Percentiles rank a stretch among this genome's conserved stretches.
phyloP scores from a whole-genome alignment of 2,888 invertebrate genomes.

The Hydroisotoma schaefferi region DNA sequence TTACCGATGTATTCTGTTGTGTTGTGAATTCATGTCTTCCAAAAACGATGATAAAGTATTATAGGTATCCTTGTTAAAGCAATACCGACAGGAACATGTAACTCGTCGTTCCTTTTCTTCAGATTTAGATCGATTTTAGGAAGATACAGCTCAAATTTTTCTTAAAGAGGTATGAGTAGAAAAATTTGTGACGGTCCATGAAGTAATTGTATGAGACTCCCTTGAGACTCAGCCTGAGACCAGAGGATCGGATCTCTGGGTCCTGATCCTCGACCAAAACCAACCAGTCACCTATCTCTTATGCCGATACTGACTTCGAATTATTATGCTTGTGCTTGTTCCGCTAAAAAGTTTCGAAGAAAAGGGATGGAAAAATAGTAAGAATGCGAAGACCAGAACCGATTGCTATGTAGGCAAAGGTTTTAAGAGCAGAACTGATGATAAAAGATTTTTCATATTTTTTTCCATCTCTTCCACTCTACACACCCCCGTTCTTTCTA shows the following conservation, averaged over 20 bases:
- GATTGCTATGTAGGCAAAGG: conserved; percentile 6
- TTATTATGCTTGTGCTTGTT: too few relatives aligned
- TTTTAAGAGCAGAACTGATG: conserved; percentile 11
- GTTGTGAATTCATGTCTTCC: too few relatives aligned
- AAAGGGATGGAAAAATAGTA: neutral
- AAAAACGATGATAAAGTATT: too few relatives aligned
- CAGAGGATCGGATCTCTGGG: too few relatives aligned
- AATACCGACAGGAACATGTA: too few relatives aligned
- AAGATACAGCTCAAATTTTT: too few relatives aligned
- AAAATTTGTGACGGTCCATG: conserved; percentile 1
- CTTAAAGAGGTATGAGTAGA: neutral
- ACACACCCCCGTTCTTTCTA: neutral
- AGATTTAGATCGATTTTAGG: too few relatives aligned
- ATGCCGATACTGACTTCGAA: neutral
- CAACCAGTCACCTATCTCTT: neutral
- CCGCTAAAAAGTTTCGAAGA: neutral
- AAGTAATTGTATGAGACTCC: conserved; percentile 24
- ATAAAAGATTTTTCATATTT: conserved; percentile 2
- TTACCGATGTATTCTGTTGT: too few relatives aligned
- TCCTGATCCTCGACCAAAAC: conserved; percentile 1
- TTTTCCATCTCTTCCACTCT: neutral
- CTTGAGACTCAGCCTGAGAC: conserved; percentile 5
- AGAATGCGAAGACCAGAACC: neutral
- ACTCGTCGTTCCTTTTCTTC: too few relatives aligned
- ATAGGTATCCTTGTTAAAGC: too few relatives aligned